Percentiles rank a stretch among this genome's conserved stretches.
Evolutionary conservation across 1,140 invertebrate species (phyloP).

Genomic region (Eumaeus atala): DNA sequence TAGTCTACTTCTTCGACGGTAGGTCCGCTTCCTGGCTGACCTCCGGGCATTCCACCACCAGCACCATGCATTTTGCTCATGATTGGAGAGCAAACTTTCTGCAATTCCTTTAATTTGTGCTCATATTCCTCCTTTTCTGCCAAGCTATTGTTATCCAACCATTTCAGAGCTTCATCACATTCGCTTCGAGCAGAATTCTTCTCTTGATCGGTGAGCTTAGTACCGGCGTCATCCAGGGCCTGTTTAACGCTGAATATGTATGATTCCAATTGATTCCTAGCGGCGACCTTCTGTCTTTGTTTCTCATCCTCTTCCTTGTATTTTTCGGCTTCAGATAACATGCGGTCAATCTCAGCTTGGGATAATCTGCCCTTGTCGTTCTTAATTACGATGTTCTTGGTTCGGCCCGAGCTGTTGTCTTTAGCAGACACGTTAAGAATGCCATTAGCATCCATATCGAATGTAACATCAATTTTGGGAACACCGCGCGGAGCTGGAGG

Average conservation of each 20-base stretch:
- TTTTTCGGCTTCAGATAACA: conserved; percentile 86
- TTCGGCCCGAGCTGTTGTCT: conserved; percentile 80
- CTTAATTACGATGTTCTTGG: conserved; percentile 88
- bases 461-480: conserved; percentile 83
- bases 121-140: conserved; percentile 90
- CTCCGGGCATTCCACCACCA: conserved; percentile 31
- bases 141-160: conserved; percentile 79
- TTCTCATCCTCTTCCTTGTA: conserved; percentile 82
- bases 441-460: conserved; percentile 82
- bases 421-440: conserved; percentile 80
- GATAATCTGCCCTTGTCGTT: conserved; percentile 94
- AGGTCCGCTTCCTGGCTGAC: conserved; percentile 27
- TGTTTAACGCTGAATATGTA: conserved; percentile 88
- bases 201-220: conserved; percentile 77
- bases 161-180: conserved; percentile 73
- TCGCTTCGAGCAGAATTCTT: conserved; percentile 76
- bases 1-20: conserved; percentile 42
- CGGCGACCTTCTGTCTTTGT: conserved; percentile 79
- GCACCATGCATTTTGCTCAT: conserved; percentile 85
- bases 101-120: conserved; percentile 83
- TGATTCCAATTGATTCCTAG: conserved; percentile 86
- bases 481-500: conserved; percentile 88
- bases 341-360: conserved; percentile 93
- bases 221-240: conserved; percentile 65
- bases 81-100: conserved; percentile 80